Base-by-base conservation (phyloP, 2,113 vertebrate genomes). In the Apistogramma diplotaenia region DNA sequence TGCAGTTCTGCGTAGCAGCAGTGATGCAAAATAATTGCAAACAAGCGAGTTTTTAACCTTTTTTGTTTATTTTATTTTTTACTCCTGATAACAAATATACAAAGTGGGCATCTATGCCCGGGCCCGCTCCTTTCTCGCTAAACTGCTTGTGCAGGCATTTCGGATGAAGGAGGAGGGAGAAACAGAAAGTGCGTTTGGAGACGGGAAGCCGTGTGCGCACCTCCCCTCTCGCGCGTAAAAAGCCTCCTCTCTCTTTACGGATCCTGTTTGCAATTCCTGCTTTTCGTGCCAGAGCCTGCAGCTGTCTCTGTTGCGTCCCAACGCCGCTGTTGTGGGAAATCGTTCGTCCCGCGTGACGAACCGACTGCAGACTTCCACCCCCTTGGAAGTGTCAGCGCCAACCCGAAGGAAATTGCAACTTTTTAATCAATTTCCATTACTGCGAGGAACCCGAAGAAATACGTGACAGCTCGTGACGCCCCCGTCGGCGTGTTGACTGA, bases 231-330 rank as follows among this genome's bases (percentile, higher is more conserved):
- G 86, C 65, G 51, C 72, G 72, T 65, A 21, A 3, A 74, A 76
- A 80, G 81, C 81, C 67, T 85, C 80, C 57, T 82, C 85, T 71
- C 81, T n/a, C 83, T 79, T 25, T 58, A 57, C 88, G 49, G 65
- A 90, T 72, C 21, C 87, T 67, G 79, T 77, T 81, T 61, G 61
- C 61, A 43, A 89, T 85, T 87, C 86, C 83, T 82, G 85, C 81
- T 86, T 83, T 81, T 77, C 87, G n/a, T 88, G 92, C 92, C 87
- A 93, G 87, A 88, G 86, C 79, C 85, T 90, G 93, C 94, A 93
- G 93, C 93, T 94, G 93, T 93, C 91, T 91, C 57, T 61, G 74
- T 12, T 51, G 87, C 83, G 84, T 84, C 83, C 74, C 85, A 8
- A 72, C 2, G 76, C 88, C 61, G 67, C 79, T 35, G 62, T 21